Conservation (phyloP, 2,797 vertebrate genomes). For the Yasuhikotakia modesta region DNA sequence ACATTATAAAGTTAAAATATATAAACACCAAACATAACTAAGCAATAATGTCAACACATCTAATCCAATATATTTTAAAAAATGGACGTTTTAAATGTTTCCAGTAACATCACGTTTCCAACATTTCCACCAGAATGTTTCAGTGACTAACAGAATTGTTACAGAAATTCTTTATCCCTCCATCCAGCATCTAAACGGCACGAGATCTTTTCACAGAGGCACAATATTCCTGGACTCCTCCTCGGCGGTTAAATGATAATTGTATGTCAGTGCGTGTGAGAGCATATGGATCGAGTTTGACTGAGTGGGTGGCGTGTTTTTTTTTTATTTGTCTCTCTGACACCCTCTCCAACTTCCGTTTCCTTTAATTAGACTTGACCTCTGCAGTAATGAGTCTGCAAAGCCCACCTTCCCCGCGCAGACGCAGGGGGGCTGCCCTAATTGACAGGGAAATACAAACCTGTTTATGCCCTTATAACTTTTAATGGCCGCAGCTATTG, state of each 20-base stretch:
- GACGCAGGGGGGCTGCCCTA: conserved; percentile 48
- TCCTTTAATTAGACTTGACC: conserved; percentile 77
- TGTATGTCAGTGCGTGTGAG: conserved; percentile 65
- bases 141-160: no score
- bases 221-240: conserved; percentile 39
- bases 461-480: conserved; percentile 50
- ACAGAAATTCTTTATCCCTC: neutral
- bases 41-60: no score
- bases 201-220: conserved; percentile 1
- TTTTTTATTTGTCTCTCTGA: conserved; percentile 65
- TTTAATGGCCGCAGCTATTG: conserved; percentile 45
- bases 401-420: conserved; percentile 43
- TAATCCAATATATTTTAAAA: no score
- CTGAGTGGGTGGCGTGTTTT: conserved; percentile 76
- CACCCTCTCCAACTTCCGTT: conserved; percentile 74
- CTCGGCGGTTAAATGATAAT: conserved; percentile 72
- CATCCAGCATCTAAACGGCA: neutral
- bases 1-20: no score
- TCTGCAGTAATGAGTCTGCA: conserved; percentile 72
- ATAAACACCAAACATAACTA: no score
- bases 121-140: no score
- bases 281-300: conserved; percentile 81
- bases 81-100: no score
- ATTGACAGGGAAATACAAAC: conserved; percentile 45
- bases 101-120: no score